Base-by-base conservation (phyloP, 2,888 invertebrate species). In the Platypus cylindrus region DNA sequence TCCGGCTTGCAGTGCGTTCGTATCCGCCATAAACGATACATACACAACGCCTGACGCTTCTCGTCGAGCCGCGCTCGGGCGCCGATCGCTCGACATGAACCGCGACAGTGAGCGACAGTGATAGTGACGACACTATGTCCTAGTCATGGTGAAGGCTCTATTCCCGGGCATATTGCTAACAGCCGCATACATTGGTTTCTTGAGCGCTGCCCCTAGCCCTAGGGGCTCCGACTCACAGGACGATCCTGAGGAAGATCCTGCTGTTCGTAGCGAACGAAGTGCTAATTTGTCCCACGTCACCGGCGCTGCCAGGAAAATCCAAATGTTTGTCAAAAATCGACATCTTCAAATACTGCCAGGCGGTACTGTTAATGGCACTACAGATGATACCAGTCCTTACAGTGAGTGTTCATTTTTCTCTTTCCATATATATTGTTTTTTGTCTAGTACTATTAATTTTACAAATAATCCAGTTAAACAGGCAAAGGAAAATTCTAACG, bases 291-390 rank as follows among this genome's bases (percentile, higher is more conserved):
- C 81, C 56, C 80, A 81, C 65, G 75, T 82, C 59, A 78, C 79
- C 51, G 82, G 83, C 60, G 75, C 79, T 41, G 73, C 76, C 46
- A 71, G 83, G 53, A 82, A 80, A 59, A 82, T 85, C 56, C 80
- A 80, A 66, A 73, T 86, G 72, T 82, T 77, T 68, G 77, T 86
- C 64, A 83, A 79, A 67, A 79, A 84, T 67, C 73, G 78, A 51
- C 78, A 80, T 61, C 71, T 86, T 48, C 85, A 85, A 67, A 69
- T 86, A 53, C 66, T 82, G 65, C 80, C 81, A 49, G 83, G 84
- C 67, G 85, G 85, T 62, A 78, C 78, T 52, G 82, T 86, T 64
- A 83, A 82, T 68, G 84, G 85, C 51, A 83, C 83, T 59, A 72
- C 70, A 58, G 77, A 83, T 62, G 78, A 76, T 66, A 71, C 70